Evolutionary conservation across 2,797 vertebrate genomes (phyloP), one percentile per base, ranked within the genome.

Genomic region (Tinamus major): DNA sequence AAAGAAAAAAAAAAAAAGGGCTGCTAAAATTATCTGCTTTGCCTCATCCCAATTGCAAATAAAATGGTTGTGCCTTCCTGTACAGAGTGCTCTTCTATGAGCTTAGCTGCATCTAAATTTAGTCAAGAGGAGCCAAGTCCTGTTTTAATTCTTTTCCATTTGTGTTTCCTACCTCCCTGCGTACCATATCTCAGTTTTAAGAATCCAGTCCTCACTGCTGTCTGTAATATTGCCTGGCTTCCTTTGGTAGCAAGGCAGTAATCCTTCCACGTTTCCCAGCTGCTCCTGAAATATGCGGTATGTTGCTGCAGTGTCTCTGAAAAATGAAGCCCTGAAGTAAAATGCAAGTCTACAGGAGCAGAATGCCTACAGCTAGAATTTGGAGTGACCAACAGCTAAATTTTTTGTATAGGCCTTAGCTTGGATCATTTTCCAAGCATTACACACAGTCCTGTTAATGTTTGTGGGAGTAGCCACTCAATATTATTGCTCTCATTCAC

Each of bases 91-190:
- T 11, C 72, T 91, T 82, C 91, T 64, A 4, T 81, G 80, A 92
- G 89, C 71, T 61, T 65, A 74, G 23, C 44, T 93, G 92, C 61
- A 85, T 86, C 80, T 94, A 88, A 84, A 65, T 93, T 89, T 79
- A 91, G 86, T 70, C 12, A 71, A 31, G 27, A 29, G 27, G 2
- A 85, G 23, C 37, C 8, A 71, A 88, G 86, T 88, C 64, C 44
- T 69, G 27, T 85, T 95, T 91, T 91, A 90, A 77, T 93, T 93
- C 49, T 94, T 95, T 92, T 92, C 91, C 83, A 68, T 89, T 88
- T 91, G 75, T 92, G 48, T 91, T 96, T 95, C 93, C 93, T 95
- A 88, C 86, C 93, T 90, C 94, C 84, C 82, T 93, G 92, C 85
- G 85, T 79, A 51, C 70, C 17, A 4, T 71, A 74, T 76, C 61